These are phyloP conservation scores for Chrysomela aeneicollis DNA, from an alignment of 2,888 invertebrate species.

Conservation along the genomic window DNA sequence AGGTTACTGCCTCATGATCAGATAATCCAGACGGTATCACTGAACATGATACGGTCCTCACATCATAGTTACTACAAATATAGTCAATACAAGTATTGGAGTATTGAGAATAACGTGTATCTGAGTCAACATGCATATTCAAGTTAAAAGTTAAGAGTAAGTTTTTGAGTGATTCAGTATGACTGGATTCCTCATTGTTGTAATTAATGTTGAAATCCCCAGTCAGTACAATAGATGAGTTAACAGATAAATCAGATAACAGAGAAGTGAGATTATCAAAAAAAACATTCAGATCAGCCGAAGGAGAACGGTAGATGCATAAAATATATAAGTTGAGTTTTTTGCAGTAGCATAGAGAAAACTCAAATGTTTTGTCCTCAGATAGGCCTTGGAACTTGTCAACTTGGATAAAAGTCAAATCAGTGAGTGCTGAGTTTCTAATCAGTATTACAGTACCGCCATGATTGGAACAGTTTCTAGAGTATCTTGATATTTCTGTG, in stretches of 20 bases:
- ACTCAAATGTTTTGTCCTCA: constrained; percentile 2
- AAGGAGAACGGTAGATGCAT: constrained; percentile 5
- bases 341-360: constrained; percentile 2
- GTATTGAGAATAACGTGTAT: constrained; percentile 5
- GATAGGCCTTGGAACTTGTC: background rate
- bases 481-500: background rate
- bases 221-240: background rate
- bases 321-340: constrained; percentile 1
- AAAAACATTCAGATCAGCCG: constrained; percentile 1
- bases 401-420: background rate
- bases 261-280: background rate
- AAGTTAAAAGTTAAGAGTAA: constrained; percentile 7
- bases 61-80: constrained; percentile 13
- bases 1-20: constrained; percentile 13
- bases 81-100: constrained; percentile 9
- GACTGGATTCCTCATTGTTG: constrained; percentile 3
- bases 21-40: constrained; percentile 9
- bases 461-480: background rate
- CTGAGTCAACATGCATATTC: constrained; percentile 12
- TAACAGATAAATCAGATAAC: background rate
- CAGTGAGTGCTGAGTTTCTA: background rate
- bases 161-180: background rate
- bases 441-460: constrained; percentile 1
- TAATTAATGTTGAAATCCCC: constrained; percentile 15
- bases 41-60: background rate